Conservation (phyloP, 2,113 vertebrate species). For the Pelodiscus sinensis region DNA sequence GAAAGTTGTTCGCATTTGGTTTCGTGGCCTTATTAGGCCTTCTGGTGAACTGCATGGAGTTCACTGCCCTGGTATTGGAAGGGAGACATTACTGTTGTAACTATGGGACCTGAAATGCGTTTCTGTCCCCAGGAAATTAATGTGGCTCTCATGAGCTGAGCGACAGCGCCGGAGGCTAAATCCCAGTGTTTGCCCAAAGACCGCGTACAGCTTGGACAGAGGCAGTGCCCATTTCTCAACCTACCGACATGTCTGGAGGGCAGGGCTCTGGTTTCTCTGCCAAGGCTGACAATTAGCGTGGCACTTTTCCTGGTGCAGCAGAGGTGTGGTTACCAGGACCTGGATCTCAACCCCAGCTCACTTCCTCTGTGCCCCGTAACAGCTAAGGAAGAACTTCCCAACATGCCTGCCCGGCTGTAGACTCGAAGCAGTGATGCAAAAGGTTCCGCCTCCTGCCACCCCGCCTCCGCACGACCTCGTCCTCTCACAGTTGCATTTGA, state of each 20-base stretch:
- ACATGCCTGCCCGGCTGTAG: not conserved
- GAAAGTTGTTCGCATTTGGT: not conserved
- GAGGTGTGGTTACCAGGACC: not conserved
- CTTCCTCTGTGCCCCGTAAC: not conserved
- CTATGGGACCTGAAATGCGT: not conserved
- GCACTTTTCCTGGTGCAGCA: not conserved
- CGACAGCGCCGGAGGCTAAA: not conserved
- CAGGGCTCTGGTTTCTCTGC: not conserved
- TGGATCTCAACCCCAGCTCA: not conserved
- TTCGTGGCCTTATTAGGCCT: constrained; percentile 9
- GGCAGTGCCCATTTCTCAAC: accelerated
- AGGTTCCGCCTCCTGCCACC: not conserved
- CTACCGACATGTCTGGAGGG: accelerated
- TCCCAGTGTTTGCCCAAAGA: not conserved
- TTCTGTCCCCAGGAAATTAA: not conserved
- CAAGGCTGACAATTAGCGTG: accelerated
- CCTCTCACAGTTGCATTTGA: not conserved
- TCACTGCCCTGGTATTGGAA: not conserved
- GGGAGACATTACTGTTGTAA: not conserved
- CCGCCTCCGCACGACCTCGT: too few species aligned
- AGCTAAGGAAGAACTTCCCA: not conserved
- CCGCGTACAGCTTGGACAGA: not conserved
- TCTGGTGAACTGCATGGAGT: constrained; percentile 15
- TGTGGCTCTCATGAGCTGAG: not conserved
- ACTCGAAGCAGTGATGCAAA: not conserved